phyloP scores from a whole-genome alignment of 2,113 vertebrate genomes.

The Empidonax traillii region DNA sequence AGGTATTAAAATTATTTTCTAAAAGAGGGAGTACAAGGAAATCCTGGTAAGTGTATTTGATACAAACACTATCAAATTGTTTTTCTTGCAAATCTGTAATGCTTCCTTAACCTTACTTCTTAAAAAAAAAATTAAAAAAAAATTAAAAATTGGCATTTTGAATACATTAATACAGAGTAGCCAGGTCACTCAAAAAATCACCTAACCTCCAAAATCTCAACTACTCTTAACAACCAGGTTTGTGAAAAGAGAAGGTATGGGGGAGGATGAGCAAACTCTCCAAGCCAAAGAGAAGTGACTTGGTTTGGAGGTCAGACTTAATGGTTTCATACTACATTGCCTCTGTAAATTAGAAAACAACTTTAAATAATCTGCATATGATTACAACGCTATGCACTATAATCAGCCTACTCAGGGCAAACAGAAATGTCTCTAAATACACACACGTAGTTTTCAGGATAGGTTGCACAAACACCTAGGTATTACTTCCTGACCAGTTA shows the following conservation, averaged over 20 bases:
- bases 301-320: constrained; percentile 33
- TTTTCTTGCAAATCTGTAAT: neutral
- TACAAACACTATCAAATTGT: neutral
- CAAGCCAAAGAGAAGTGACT: neutral
- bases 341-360: constrained; percentile 26
- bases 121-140: neutral
- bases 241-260: neutral
- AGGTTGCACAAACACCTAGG: neutral
- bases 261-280: neutral
- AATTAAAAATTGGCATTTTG: neutral
- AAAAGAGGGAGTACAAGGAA: constrained; percentile 26
- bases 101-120: neutral
- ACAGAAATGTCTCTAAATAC: neutral
- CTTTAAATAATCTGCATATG: constrained; percentile 31
- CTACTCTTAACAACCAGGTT: neutral
- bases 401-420: neutral
- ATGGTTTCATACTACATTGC: neutral
- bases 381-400: neutral
- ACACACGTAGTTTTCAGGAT: neutral
- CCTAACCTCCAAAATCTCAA: neutral
- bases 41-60: neutral
- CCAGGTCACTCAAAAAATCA: neutral
- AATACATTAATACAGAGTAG: neutral
- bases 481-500: neutral
- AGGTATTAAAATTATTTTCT: constrained; percentile 58